A percentile compares a stretch with the other conserved stretches of the same genome.
Conservation (phyloP, 2,113 vertebrate species). For the Hippolais icterina region DNA sequence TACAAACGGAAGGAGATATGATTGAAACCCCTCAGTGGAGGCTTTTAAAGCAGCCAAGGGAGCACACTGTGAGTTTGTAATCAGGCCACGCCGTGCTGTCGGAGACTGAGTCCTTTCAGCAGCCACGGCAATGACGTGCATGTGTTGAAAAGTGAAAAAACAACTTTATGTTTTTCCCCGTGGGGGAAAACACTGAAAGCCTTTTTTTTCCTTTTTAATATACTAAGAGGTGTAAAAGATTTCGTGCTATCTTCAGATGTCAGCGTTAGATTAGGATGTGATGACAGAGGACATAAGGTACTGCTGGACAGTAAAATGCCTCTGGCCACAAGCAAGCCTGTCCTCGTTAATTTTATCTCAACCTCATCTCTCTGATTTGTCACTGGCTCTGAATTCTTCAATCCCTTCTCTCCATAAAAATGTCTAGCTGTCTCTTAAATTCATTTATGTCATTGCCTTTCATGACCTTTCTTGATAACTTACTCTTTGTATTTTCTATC, state of each 20-base stretch:
- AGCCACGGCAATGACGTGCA: rapidly evolving
- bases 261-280: conserved; percentile 47
- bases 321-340: conserved; percentile 49
- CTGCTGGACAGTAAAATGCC: conserved; percentile 61
- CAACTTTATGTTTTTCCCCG: not conserved
- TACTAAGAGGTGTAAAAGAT: conserved; percentile 23
- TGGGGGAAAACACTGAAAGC: not conserved
- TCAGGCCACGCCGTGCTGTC: not conserved
- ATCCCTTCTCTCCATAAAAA: conserved; percentile 58
- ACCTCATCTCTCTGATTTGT: conserved; percentile 63
- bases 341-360: conserved; percentile 75
- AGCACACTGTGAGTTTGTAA: not conserved
- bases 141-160: not conserved
- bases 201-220: conserved; percentile 15
- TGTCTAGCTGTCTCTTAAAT: conserved; percentile 61
- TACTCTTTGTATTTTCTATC: conserved; percentile 37
- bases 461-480: conserved; percentile 64
- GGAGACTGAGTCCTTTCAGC: not conserved
- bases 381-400: conserved; percentile 57
- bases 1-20: not conserved
- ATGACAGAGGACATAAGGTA: conserved; percentile 65
- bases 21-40: not conserved
- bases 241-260: conserved; percentile 44
- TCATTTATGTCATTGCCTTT: conserved; percentile 61
- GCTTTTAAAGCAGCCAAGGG: not conserved